These are phyloP conservation scores for Venusia cambrica DNA, from an alignment of 2,888 invertebrate genomes.

Conservation along the genomic window DNA sequence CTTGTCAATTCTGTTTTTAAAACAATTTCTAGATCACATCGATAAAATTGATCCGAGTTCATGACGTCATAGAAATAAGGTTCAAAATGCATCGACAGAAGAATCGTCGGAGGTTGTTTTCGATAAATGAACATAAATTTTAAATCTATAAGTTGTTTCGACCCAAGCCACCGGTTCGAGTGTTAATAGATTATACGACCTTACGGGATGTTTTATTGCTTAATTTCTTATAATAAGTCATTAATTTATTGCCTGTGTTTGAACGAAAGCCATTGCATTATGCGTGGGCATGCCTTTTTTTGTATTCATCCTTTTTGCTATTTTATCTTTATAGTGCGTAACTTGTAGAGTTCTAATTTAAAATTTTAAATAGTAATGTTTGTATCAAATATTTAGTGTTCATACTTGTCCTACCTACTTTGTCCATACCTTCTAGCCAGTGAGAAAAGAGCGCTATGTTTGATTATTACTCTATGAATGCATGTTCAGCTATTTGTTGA, in stretches of 20 bases:
- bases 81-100: neutral
- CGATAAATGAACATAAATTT: conserved; percentile 62
- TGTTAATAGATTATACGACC: conserved; percentile 63
- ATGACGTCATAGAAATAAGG: conserved; percentile 7
- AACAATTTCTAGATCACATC: conserved; percentile 18
- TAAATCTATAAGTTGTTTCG: conserved; percentile 60
- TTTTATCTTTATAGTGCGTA: too few relatives aligned
- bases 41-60: neutral
- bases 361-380: too few relatives aligned
- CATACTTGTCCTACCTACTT: neutral
- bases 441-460: too few relatives aligned
- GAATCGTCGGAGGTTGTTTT: conserved; percentile 26
- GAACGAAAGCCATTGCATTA: conserved; percentile 3
- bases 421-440: too few relatives aligned
- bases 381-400: neutral
- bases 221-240: conserved; percentile 37
- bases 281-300: conserved; percentile 3
- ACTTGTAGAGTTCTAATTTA: too few relatives aligned
- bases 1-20: conserved; percentile 15
- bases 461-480: neutral
- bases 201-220: conserved; percentile 44
- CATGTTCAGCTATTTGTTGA: conserved; percentile 3
- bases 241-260: conserved; percentile 19
- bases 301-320: too few relatives aligned
- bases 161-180: conserved; percentile 61